Conservation (phyloP, 2,888 invertebrate species). For the Parascotia fuliginaria region DNA sequence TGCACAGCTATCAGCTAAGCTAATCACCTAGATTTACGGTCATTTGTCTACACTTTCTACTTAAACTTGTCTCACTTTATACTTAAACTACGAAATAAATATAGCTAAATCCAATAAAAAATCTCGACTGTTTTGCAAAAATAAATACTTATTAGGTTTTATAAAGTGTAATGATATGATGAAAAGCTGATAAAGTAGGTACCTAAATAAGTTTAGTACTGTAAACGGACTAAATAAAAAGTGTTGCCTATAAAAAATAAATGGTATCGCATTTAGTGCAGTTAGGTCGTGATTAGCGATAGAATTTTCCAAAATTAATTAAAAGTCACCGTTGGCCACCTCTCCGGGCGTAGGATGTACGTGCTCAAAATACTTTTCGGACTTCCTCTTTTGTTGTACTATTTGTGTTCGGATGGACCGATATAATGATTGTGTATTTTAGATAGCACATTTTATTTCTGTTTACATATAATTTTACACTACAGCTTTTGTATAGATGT, state of each 20-base stretch:
- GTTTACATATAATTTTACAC: no score
- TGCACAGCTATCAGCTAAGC: not conserved
- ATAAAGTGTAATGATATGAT: not conserved
- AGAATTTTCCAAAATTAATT: constrained; percentile 75
- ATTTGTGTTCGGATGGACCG: constrained; percentile 58
- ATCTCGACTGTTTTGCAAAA: not conserved
- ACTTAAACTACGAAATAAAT: not conserved
- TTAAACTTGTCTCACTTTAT: not conserved
- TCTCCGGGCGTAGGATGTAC: constrained; percentile 59
- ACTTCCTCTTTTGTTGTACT: constrained; percentile 60
- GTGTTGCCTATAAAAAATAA: not conserved
- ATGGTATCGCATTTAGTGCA: constrained; percentile 28
- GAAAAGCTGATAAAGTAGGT: not conserved
- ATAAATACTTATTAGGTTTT: not conserved
- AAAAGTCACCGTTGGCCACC: constrained; percentile 64
- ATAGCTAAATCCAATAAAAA: not conserved
- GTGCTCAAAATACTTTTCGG: constrained; percentile 77
- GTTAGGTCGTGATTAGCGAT: constrained; percentile 60
- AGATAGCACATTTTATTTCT: no score
- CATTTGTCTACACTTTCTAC: not conserved
- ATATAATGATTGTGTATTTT: constrained; percentile 22
- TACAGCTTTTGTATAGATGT: no score
- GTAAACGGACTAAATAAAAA: not conserved
- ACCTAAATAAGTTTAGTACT: not conserved
- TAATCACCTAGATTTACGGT: not conserved